Base-by-base conservation (phyloP, 2,113 vertebrate species). In the Syngnathus scovelli region DNA sequence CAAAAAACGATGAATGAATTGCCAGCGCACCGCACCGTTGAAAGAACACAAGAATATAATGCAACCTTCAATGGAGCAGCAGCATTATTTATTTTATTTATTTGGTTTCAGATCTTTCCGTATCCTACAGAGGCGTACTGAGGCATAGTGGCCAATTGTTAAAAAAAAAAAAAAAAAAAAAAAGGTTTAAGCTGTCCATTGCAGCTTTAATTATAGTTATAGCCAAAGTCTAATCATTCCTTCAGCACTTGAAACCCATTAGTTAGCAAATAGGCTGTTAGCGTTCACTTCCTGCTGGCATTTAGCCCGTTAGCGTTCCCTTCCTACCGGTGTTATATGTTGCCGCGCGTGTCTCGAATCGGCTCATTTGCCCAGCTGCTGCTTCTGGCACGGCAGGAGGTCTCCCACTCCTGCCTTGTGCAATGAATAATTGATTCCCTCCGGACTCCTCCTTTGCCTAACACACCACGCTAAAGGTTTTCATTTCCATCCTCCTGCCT, bases 341-440 rank as follows among this genome's bases (percentile, higher is more conserved):
- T 21, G 64, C 65, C 16, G 61, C 4, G 48, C 65, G 46, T n/a
- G 55, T n/a, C 23, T 67, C 48, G 51, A 69, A 68, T 33, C 18
- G 61, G 67, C 52, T 54, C 21, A 62, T 73, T 78, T 66, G 54
- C 64, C 21, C 38, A 43, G 41, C 15, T 63, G 59, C 70, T 68
- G 79, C 71, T 70, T 37, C 10, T 49, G 64, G 51, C 60, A 5
- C 70, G 51, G 68, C 68, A 66, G 79, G 75, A 75, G 71, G 67
- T 79, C 52, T 74, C 70, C 23, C 51, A 68, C 79, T 77, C 68
- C 71, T 48, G 63, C 58, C 51, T 68, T 60, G 68, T 67, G 58
- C 72, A 51, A 83, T 86, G 68, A 88, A 91, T 89, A 90, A 90
- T 88, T 86, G 72, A 90, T 88, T 77, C 72, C 75, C 72, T 61